Percentiles rank a stretch among this genome's conserved stretches.
phyloP scores from a whole-genome alignment of 2,797 vertebrate genomes.

The Furcifer pardalis region DNA sequence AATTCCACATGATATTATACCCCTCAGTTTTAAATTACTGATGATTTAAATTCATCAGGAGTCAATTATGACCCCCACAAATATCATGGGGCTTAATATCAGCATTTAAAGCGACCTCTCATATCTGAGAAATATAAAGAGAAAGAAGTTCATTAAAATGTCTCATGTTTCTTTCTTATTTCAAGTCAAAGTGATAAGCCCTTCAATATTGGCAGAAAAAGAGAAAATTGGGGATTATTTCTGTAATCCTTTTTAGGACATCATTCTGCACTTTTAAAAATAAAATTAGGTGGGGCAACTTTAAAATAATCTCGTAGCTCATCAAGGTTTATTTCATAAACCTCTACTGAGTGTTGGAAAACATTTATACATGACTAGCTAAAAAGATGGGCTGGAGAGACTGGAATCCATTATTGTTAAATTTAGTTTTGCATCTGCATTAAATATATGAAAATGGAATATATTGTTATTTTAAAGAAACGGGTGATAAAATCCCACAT shows the following conservation, averaged over 20 bases:
- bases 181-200: conserved; percentile 45
- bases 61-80: not conserved
- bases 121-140: conserved; percentile 7
- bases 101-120: not conserved
- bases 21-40: not conserved
- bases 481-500: not conserved
- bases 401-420: conserved; percentile 27
- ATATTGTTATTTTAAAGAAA: conserved; percentile 25
- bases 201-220: conserved; percentile 13
- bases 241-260: conserved; percentile 47
- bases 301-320: conserved; percentile 44
- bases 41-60: not conserved
- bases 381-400: conserved; percentile 15
- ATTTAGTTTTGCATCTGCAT: conserved; percentile 4
- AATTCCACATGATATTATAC: not conserved
- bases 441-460: not conserved
- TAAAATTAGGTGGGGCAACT: conserved; percentile 42
- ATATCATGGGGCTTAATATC: not conserved
- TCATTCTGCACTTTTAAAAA: conserved; percentile 43
- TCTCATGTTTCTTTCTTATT: conserved; percentile 39
- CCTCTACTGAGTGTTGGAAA: conserved; percentile 46
- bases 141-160: conserved; percentile 38
- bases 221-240: conserved; percentile 48
- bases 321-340: conserved; percentile 58
- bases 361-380: conserved; percentile 29